Evolutionary conservation across 2,113 vertebrate genomes (phyloP).

Genomic region (Dissostichus mawsoni): DNA sequence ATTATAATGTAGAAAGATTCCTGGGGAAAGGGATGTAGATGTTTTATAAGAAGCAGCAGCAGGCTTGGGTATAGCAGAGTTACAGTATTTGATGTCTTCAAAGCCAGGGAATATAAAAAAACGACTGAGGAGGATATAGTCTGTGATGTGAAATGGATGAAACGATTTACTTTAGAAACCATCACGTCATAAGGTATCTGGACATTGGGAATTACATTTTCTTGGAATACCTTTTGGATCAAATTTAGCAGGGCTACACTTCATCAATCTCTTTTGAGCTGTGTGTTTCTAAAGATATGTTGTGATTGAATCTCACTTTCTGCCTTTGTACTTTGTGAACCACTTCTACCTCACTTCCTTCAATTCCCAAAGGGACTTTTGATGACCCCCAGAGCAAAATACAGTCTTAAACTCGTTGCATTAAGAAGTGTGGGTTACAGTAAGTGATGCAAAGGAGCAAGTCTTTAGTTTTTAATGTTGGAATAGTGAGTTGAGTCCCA

Average conservation of each 20-base stretch:
- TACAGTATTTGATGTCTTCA: constrained; percentile 24
- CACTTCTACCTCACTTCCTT: neutral
- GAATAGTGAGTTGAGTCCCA: neutral
- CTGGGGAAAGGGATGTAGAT: constrained; percentile 58
- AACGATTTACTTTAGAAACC: neutral
- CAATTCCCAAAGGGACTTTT: constrained; percentile 11
- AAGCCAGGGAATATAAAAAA: constrained; percentile 8
- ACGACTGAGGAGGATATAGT: neutral
- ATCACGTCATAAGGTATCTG: neutral
- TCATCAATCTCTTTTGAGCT: constrained; percentile 38
- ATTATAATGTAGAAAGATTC: constrained; percentile 63
- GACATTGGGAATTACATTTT: constrained; percentile 4
- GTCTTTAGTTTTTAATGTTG: neutral
- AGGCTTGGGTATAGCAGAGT: neutral
- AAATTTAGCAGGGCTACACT: constrained; percentile 12
- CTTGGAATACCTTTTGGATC: neutral
- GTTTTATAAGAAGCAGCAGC: constrained; percentile 51
- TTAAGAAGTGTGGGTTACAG: neutral
- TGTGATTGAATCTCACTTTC: constrained; percentile 43
- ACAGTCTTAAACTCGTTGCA: neutral
- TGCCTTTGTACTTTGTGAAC: constrained; percentile 18
- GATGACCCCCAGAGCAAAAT: neutral
- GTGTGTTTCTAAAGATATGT: constrained; percentile 20
- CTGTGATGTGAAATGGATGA: neutral
- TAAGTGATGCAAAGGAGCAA: neutral